phyloP scores from a whole-genome alignment of 2,113 vertebrate genomes.

The Hydrolagus affinis region DNA sequence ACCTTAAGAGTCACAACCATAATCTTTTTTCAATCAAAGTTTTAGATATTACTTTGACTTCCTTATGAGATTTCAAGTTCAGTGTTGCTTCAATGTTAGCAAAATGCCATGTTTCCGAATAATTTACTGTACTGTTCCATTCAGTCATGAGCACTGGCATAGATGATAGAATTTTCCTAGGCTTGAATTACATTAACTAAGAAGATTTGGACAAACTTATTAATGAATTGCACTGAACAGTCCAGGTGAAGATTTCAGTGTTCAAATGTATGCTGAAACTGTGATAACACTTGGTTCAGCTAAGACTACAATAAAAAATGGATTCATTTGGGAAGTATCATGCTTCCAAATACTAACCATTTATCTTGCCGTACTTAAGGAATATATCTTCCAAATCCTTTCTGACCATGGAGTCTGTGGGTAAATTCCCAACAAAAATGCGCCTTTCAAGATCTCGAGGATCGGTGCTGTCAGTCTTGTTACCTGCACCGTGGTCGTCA shows the following conservation, averaged over 20 bases:
- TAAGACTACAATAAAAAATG: conserved; percentile 21
- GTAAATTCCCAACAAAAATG: conserved; percentile 85
- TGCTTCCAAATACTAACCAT: conserved; percentile 64
- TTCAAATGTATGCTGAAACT: conserved; percentile 18
- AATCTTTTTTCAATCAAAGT: neutral
- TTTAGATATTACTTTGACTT: neutral
- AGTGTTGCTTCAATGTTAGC: neutral
- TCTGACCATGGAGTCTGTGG: conserved; percentile 69
- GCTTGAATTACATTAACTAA: conserved; percentile 21
- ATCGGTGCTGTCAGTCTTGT: conserved; percentile 65
- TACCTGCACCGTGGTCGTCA: conserved; percentile 33
- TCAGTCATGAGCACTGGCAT: neutral
- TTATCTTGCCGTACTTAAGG: conserved; percentile 69
- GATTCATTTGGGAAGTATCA: conserved; percentile 22
- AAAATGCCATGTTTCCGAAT: neutral
- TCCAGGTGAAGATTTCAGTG: no score
- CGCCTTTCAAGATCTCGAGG: conserved; percentile 75
- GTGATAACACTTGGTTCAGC: conserved; percentile 15
- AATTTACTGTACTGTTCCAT: conserved; percentile 10
- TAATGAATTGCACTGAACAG: conserved; percentile 45
- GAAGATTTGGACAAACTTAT: conserved; percentile 39
- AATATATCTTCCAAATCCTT: conserved; percentile 78
- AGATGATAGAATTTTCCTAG: neutral
- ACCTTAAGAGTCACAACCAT: conserved; percentile 2
- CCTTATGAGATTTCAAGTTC: neutral